Conservation (phyloP, 2,113 vertebrate genomes). For the Tetraodon nigroviridis region DNA sequence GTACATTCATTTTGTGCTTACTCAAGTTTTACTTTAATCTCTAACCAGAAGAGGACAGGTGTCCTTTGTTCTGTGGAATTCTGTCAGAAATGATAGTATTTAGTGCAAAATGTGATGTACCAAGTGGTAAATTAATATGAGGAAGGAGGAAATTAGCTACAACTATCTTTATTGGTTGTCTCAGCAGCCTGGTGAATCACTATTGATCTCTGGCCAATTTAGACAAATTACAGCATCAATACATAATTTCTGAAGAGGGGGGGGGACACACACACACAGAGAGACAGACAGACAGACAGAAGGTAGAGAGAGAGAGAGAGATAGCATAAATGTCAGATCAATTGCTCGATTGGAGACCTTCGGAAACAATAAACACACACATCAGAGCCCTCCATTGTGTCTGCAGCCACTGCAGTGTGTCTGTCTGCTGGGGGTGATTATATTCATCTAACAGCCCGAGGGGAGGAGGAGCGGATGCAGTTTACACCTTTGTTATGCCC, state of each 20-base stretch:
- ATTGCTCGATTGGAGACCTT: slow-evolving; percentile 35
- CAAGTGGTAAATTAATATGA: too few relatives aligned
- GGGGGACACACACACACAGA: too few relatives aligned
- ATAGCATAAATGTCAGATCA: slow-evolving; percentile 10
- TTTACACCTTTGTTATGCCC: slow-evolving; percentile 67
- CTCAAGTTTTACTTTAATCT: too few relatives aligned
- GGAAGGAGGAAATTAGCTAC: too few relatives aligned
- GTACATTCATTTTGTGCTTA: too few relatives aligned
- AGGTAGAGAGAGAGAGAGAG: too few relatives aligned
- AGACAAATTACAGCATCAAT: slow-evolving; percentile 50
- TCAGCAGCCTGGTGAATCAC: slow-evolving; percentile 27
- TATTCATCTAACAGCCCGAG: slow-evolving; percentile 57
- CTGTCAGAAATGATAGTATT: too few relatives aligned
- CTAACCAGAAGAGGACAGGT: too few relatives aligned
- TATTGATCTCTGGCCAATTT: slow-evolving; percentile 41
- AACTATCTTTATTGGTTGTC: neutral
- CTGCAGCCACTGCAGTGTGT: slow-evolving; percentile 21
- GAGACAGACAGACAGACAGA: too few relatives aligned
- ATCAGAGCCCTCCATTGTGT: slow-evolving; percentile 27
- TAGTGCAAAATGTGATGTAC: too few relatives aligned
- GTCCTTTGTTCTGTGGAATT: too few relatives aligned
- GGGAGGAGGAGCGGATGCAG: slow-evolving; percentile 60
- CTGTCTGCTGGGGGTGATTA: slow-evolving; percentile 51
- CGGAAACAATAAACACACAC: slow-evolving; percentile 35
- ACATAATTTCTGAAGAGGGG: slow-evolving; percentile 28